Evolutionary conservation across 2,113 vertebrate genomes (phyloP), one percentile per base, ranked within the genome.

Genomic region (Microcebus tavaratra): DNA sequence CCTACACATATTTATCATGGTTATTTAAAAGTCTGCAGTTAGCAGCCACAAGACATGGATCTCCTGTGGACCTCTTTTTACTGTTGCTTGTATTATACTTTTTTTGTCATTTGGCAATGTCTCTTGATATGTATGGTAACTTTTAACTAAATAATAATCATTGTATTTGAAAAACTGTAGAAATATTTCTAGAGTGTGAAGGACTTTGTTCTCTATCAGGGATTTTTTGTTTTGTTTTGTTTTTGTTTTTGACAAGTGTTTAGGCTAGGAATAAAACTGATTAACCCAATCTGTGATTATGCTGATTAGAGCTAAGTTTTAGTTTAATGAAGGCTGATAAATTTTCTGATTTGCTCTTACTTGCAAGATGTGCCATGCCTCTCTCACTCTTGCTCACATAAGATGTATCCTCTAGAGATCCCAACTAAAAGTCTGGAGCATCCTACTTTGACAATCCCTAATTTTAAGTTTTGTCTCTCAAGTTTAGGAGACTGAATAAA

Each of bases 21-120:
- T 45, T 96, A 88, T 59, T 91, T 93, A 86, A 80, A 98, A 68
- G 1, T 91, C 18, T 75, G 31, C 23, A 18, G 59, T 90, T 92
- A 83, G 36, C 75, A 95, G 79, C 2, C 87, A 25, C 57, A 79
- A 91, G 84, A 65, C 82, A 1, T 75, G 11, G 5, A 67, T 80
- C 73, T 78, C 36, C 14, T 31, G 2, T 70, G 17, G 5, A 17
- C 92, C 7, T 90, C n/a, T 82, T 90, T 76, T 57, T 31, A 75
- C 21, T 42, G 36, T 48, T 86, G 23, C 13, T 92, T 42, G 11
- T 0, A 55, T 61, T 59, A 18, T 73, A 86, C 29, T 9, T 39
- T 72, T 72, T 82, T 85, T 89, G n/a, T 63, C n/a, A 90, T 65
- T 95, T 85, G n/a, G 14, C 13, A 81, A 36, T 81, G 36, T 63